A percentile compares a stretch with the other conserved stretches of the same genome.
Conservation (phyloP, 1,140 invertebrate genomes). For the Eumaeus atala region DNA sequence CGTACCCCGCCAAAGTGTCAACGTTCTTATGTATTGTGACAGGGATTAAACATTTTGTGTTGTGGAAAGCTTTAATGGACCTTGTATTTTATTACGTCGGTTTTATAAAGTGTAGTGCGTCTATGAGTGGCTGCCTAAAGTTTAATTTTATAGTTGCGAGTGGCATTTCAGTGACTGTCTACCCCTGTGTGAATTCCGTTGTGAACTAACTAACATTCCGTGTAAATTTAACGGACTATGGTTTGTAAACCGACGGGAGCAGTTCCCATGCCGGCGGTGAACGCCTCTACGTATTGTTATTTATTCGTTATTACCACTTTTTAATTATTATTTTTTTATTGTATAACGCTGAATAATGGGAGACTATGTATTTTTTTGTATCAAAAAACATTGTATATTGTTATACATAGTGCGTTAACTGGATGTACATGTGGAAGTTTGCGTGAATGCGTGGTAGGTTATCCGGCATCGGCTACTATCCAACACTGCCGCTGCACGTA, state of each 20-base stretch:
- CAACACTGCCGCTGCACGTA: constrained; percentile 37
- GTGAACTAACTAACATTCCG: too few species aligned
- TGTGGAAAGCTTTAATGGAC: constrained; percentile 39
- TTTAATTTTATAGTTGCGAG: too few species aligned
- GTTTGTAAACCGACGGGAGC: too few species aligned
- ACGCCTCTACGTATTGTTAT: constrained; percentile 11
- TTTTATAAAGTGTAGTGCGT: constrained; percentile 8
- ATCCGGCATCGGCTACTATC: constrained; percentile 6
- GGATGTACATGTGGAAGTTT: constrained; percentile 14
- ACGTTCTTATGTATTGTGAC: constrained; percentile 27
- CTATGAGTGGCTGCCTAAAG: too few species aligned
- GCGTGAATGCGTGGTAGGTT: constrained; percentile 11
- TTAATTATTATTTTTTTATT: constrained; percentile 14
- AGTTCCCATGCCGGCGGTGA: background rate
- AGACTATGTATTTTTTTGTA: constrained; percentile 22
- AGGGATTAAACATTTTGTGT: constrained; percentile 30
- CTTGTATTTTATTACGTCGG: constrained; percentile 10
- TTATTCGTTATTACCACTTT: constrained; percentile 15
- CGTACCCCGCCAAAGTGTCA: background rate
- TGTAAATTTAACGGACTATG: too few species aligned
- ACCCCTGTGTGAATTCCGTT: too few species aligned
- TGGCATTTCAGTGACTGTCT: too few species aligned
- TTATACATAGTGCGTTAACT: constrained; percentile 18
- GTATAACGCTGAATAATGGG: constrained; percentile 18
- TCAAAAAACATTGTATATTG: constrained; percentile 21